A percentile compares a stretch with the other conserved stretches of the same genome.
Conservation (phyloP, 2,113 vertebrate species). For the Oenanthe oenanthe region DNA sequence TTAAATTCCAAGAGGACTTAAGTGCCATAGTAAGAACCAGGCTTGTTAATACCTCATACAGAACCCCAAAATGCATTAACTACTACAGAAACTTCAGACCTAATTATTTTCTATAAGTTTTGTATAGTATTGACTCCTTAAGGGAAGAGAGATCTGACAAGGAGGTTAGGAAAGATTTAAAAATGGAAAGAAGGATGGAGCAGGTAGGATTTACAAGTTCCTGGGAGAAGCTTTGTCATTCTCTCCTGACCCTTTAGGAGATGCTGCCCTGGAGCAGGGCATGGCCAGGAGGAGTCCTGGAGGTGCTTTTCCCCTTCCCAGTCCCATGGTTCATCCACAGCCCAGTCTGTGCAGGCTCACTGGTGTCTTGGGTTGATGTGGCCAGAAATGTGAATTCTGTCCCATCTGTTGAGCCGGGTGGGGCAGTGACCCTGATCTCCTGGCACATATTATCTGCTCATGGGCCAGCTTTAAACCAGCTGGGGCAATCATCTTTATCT, state of each 20-base stretch:
- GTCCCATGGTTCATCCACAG: not conserved
- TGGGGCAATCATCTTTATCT: no score
- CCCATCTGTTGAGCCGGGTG: no score
- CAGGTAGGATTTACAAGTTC: not conserved
- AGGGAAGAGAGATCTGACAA: not conserved
- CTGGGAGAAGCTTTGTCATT: not conserved
- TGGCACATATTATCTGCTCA: no score
- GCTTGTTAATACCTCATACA: not conserved
- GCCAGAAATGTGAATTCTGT: no score
- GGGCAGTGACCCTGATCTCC: no score
- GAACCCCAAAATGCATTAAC: not conserved
- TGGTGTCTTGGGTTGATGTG: no score
- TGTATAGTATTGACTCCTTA: not conserved
- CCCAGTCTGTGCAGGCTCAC: not conserved
- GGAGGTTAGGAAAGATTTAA: not conserved
- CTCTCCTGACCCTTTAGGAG: not conserved
- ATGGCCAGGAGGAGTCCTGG: not conserved
- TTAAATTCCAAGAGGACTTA: not conserved
- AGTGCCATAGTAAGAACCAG: not conserved
- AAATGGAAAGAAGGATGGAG: not conserved
- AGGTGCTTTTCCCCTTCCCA: not conserved
- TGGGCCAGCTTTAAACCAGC: no score
- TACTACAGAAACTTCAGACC: not conserved
- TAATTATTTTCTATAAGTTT: not conserved
- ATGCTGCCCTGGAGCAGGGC: not conserved